A percentile compares a stretch with the other conserved stretches of the same genome.
Conservation (phyloP, 1,140 invertebrate genomes). For the Temnothorax curvispinosus region DNA sequence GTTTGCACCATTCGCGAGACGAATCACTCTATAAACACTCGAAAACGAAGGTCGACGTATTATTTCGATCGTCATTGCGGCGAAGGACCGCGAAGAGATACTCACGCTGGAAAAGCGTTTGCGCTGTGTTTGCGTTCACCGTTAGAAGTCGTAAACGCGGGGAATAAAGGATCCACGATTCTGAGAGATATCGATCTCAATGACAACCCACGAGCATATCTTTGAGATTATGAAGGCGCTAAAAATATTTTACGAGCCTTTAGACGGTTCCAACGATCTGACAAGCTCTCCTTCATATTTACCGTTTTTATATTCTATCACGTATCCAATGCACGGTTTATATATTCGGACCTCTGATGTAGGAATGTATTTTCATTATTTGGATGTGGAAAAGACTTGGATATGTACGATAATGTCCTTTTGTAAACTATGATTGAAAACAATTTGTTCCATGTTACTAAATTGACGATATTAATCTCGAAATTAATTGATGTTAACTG, state of each 20-base stretch:
- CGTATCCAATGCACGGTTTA: neutral
- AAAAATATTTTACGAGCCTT: constrained; percentile 14
- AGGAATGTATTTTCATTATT: neutral
- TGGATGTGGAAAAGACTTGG: neutral
- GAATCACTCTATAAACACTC: neutral
- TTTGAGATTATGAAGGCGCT: constrained; percentile 1
- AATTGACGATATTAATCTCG: neutral
- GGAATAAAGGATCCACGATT: neutral
- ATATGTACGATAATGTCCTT: neutral
- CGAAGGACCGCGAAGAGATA: neutral
- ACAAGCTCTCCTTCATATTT: neutral
- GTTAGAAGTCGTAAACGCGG: constrained; percentile 6
- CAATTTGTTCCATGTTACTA: neutral
- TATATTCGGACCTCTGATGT: neutral
- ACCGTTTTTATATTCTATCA: constrained; percentile 3
- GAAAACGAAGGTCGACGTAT: constrained; percentile 8
- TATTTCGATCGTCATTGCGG: neutral
- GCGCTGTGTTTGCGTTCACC: neutral
- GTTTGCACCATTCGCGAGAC: neutral
- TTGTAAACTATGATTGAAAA: neutral
- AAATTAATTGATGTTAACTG: neutral
- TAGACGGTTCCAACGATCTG: neutral
- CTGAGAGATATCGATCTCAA: neutral
- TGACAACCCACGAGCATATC: neutral
- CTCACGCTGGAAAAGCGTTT: neutral